phyloP scores from a whole-genome alignment of 2,113 vertebrate species.

The Micromys minutus region DNA sequence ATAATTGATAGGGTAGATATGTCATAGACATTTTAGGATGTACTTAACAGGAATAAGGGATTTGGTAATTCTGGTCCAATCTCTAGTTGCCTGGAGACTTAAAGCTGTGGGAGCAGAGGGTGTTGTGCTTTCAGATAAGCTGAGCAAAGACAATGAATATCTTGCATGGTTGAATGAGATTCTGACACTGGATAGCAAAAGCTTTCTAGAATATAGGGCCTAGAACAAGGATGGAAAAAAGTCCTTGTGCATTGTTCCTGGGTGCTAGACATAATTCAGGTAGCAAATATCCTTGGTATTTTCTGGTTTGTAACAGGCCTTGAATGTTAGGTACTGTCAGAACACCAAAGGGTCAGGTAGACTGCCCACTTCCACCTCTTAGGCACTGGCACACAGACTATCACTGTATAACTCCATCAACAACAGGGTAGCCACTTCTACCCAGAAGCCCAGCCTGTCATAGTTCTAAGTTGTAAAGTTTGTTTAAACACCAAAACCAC shows the following conservation, averaged over 20 bases:
- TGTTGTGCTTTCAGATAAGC: not conserved
- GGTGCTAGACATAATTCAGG: not conserved
- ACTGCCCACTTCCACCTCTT: not conserved
- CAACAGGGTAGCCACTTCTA: not conserved
- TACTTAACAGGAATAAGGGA: not conserved
- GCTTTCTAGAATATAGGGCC: not conserved
- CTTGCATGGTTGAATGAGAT: not conserved
- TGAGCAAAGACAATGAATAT: not conserved
- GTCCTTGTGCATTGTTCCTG: not conserved
- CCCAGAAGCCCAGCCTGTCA: not conserved
- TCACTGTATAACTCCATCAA: not conserved
- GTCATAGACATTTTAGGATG: not conserved
- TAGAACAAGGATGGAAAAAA: not conserved
- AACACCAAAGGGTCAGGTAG: not conserved
- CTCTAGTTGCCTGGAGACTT: not conserved
- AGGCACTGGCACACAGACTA: not conserved
- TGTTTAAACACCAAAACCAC: not conserved
- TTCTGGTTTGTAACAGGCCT: not conserved
- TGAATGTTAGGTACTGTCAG: not conserved
- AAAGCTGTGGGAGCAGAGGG: not conserved
- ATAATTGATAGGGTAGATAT: not conserved
- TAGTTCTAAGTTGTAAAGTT: not conserved
- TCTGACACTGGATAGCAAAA: not conserved
- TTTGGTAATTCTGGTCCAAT: not conserved
- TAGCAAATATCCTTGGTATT: not conserved